Conservation (phyloP, 2,797 vertebrate species). For the Gallinago nigripennis region DNA sequence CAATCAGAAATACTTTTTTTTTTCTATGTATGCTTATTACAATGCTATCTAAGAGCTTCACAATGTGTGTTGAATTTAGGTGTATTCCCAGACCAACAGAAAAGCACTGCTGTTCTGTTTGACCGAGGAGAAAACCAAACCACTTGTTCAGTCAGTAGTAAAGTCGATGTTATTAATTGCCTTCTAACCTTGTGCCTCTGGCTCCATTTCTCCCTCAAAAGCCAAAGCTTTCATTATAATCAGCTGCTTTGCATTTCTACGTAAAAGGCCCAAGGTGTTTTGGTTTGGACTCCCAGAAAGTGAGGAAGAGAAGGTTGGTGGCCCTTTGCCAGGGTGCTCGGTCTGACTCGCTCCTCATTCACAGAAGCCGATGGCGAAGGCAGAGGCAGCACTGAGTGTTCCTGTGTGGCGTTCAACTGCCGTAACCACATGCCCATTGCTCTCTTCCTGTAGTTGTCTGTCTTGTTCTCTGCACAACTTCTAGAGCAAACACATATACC, state of each 20-base stretch:
- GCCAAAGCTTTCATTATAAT: background rate
- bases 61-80: background rate
- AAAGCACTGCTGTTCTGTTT: background rate
- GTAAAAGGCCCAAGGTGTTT: background rate
- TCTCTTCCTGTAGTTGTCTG: constrained; percentile 58
- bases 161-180: background rate
- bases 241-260: background rate
- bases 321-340: constrained; percentile 8
- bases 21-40: background rate
- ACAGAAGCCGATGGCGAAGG: background rate
- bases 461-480: constrained; percentile 2
- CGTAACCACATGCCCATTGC: constrained; percentile 51
- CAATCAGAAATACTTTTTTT: background rate
- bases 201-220: background rate
- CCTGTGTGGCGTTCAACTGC: constrained; percentile 52
- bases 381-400: constrained; percentile 31
- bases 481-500: background rate
- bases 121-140: background rate
- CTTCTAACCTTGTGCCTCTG: background rate
- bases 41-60: background rate
- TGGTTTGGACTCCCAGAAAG: constrained; percentile 1
- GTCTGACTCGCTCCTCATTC: background rate
- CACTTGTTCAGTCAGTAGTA: background rate
- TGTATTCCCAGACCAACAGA: background rate
- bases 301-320: constrained; percentile 14